Evolutionary conservation across 2,888 invertebrate genomes (phyloP).

Genomic region (Gymnoscelis rufifasciata): DNA sequence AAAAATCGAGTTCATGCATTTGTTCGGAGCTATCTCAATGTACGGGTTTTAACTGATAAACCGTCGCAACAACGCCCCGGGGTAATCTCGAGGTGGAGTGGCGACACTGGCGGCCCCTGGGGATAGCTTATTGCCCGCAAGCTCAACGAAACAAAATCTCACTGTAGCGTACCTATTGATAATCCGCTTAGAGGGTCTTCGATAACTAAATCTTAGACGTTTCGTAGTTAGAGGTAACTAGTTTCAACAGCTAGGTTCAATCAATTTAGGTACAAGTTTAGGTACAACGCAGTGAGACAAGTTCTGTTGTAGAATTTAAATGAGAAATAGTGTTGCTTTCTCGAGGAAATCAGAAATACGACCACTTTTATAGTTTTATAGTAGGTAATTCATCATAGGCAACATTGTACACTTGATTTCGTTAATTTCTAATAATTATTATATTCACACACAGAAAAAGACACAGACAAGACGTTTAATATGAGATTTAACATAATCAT

Average conservation of each 20-base stretch:
- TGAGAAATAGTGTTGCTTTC: too few species aligned
- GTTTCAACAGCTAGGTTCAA: conserved; percentile 11
- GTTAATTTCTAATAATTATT: too few species aligned
- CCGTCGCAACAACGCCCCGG: conserved; percentile 40
- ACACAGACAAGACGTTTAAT: too few species aligned
- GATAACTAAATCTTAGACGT: conserved; percentile 10
- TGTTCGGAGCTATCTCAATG: conserved; percentile 31
- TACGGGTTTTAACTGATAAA: conserved; percentile 41
- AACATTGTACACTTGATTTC: too few species aligned
- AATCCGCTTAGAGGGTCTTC: conserved; percentile 8
- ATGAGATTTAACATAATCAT: too few species aligned
- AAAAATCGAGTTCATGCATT: conserved; percentile 30
- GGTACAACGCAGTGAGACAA: conserved; percentile 9
- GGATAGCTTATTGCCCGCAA: conserved; percentile 32
- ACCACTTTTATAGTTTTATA: neutral
- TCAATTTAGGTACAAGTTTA: conserved; percentile 14
- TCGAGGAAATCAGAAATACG: too few species aligned
- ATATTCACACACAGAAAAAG: too few species aligned
- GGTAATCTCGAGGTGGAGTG: conserved; percentile 42
- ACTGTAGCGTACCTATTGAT: conserved; percentile 14
- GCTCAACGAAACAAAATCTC: conserved; percentile 32
- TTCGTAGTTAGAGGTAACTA: conserved; percentile 13
- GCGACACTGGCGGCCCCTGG: conserved; percentile 34
- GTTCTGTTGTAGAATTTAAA: neutral
- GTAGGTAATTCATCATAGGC: too few species aligned